Conservation (phyloP, 1,140 invertebrate genomes). For the Pseudomyrmex sp. region DNA sequence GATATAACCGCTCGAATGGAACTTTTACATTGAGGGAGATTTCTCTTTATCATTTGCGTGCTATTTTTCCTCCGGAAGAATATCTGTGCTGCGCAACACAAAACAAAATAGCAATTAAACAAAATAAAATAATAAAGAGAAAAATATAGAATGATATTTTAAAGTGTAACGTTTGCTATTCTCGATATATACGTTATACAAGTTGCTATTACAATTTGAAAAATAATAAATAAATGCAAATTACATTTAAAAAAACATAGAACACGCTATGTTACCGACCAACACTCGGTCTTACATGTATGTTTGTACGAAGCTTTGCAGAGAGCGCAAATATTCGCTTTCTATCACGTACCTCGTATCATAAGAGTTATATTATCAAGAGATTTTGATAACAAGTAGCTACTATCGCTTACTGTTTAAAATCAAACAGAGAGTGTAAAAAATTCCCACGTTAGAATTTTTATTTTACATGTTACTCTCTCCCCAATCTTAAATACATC, state of each 20-base stretch:
- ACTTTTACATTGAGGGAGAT: neutral
- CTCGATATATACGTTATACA: too few relatives aligned
- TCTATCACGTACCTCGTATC: neutral
- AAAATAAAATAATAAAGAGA: too few relatives aligned
- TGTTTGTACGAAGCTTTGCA: neutral
- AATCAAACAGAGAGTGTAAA: neutral
- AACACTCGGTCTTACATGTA: neutral
- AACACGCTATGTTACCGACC: conserved; percentile 32
- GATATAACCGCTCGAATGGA: neutral
- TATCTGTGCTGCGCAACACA: too few relatives aligned
- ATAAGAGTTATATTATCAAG: neutral
- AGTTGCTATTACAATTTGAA: neutral
- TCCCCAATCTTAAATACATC: too few relatives aligned
- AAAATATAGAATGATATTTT: too few relatives aligned
- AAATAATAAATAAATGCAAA: neutral
- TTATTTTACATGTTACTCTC: neutral
- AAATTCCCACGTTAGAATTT: neutral
- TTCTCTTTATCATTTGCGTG: neutral
- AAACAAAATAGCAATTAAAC: too few relatives aligned
- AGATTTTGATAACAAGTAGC: neutral
- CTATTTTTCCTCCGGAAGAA: neutral
- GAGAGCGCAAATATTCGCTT: conserved; percentile 34
- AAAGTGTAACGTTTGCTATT: too few relatives aligned
- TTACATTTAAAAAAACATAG: neutral
- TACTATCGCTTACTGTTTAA: neutral